Evolutionary conservation across 1,140 invertebrate species (phyloP).

Genomic region (Protaetia brevitarsis): DNA sequence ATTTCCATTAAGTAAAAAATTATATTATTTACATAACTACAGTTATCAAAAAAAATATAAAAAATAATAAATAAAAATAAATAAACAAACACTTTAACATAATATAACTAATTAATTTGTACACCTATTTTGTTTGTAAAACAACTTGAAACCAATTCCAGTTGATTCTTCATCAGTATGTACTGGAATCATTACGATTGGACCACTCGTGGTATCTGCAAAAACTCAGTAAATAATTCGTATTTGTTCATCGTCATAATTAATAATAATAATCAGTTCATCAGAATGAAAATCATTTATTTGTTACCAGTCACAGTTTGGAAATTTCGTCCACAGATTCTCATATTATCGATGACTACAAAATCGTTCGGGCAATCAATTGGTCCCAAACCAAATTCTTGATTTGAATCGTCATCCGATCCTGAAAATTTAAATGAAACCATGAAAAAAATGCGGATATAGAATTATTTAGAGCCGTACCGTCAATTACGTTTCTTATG

Average conservation of each 20-base stretch:
- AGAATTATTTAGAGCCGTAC: slow-evolving; percentile 40
- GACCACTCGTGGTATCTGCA: slow-evolving; percentile 54
- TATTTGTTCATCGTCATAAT: slow-evolving; percentile 18
- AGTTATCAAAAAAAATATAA: too few species aligned
- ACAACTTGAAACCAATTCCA: slow-evolving; percentile 56
- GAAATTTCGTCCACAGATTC: slow-evolving; percentile 69
- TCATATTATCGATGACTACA: slow-evolving; percentile 62
- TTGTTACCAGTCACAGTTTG: slow-evolving; percentile 61
- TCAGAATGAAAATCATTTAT: neutral
- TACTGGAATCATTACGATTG: slow-evolving; percentile 53
- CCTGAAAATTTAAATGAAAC: neutral
- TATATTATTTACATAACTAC: too few species aligned
- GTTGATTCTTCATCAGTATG: slow-evolving; percentile 52
- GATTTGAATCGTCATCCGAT: neutral
- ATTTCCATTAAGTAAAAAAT: too few species aligned
- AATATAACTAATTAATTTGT: slow-evolving; percentile 21
- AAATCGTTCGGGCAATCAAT: slow-evolving; percentile 65
- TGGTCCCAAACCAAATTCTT: neutral
- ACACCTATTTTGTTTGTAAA: slow-evolving; percentile 57
- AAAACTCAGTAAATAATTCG: slow-evolving; percentile 31
- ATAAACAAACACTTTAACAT: too few species aligned
- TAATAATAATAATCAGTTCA: too few species aligned
- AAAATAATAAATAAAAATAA: too few species aligned
- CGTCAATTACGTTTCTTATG: slow-evolving; percentile 62
- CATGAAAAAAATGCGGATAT: too few species aligned